A percentile compares a stretch with the other conserved stretches of the same genome.
Conservation (phyloP, 2,113 vertebrate species). For the Heteronetta atricapilla region DNA sequence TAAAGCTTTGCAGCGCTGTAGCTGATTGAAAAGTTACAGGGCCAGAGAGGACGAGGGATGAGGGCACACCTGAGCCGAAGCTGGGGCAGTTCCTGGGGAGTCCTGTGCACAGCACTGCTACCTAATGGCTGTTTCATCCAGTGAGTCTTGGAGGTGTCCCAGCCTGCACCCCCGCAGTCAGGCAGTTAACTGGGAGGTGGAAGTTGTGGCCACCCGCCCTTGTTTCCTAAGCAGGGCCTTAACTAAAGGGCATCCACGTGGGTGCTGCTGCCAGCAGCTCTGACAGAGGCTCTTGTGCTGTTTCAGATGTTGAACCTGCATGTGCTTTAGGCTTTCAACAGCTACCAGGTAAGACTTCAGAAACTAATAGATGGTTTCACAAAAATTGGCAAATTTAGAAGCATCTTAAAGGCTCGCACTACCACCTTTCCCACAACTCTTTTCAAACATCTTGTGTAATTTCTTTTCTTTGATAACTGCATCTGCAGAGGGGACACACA, state of each 20-base stretch:
- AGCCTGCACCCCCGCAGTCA: rapidly evolving
- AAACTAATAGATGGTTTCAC: background rate
- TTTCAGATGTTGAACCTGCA: background rate
- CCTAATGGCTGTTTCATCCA: background rate
- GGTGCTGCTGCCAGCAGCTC: background rate
- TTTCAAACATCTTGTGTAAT: background rate
- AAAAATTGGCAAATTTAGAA: background rate
- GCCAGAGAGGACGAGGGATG: background rate
- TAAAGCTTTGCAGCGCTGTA: background rate
- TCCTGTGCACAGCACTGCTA: background rate
- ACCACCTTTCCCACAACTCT: background rate
- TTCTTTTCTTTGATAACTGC: background rate
- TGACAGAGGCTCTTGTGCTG: background rate
- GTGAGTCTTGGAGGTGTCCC: background rate
- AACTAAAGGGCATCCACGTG: background rate
- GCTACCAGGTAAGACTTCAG: background rate
- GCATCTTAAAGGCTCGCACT: background rate
- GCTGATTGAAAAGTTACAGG: background rate
- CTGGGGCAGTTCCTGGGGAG: background rate
- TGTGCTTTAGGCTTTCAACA: background rate
- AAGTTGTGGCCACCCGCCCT: background rate
- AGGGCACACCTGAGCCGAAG: background rate
- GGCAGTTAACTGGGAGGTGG: background rate
- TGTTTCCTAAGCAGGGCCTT: background rate
- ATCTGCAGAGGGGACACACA: background rate